Base-by-base conservation (phyloP, 2,797 vertebrate species). In the Chrosomus eos region DNA sequence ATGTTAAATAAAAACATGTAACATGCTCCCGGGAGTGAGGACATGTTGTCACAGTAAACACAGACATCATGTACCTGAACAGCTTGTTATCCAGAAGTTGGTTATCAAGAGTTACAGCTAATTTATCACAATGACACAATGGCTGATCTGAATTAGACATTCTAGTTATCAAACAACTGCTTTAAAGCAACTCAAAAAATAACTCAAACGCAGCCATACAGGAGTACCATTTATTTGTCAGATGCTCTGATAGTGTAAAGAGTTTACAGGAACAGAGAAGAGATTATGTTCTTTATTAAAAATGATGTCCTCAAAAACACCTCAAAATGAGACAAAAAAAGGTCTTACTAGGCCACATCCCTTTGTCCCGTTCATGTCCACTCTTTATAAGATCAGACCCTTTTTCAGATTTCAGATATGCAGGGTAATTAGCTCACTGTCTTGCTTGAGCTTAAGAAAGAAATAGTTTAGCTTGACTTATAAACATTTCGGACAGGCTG, bases 341-440 rank as follows among this genome's bases (percentile, higher is more conserved):
- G 14, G 8, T 83, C 23, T 74, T 16, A 66, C 10, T 75, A 53
- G 23, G 5, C 16, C 71, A 60, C 19, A 72, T 72, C 1, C 21
- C 21, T 72, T 80, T 67, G 77, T 51, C 21, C 7, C 21, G 18
- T 19, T 72, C 10, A 72, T 74, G 1, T 40, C 80, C 86, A 88
- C 90, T 89, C 84, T 89, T 67, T 21, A 31, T 1, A 16, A 62
- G 80, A 58, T 74, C 85, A 86, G 73, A 73, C 76, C 21, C n/a
- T 0, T 7, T 80, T 88, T 93, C 88, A 10, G 45, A 90, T 91
- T 93, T 91, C 88, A 89, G 33, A 80, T 26, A 2, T 60, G 23
- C 55, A 66, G 58, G 70, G 68, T n/a, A 66, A 26, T 82, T 90
- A 83, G 79, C 55, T 73, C 38, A 51, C 78, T 19, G 82, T 73